Evolutionary conservation across 1,140 invertebrate species (phyloP).

Genomic region (Cotesia chilonis): DNA sequence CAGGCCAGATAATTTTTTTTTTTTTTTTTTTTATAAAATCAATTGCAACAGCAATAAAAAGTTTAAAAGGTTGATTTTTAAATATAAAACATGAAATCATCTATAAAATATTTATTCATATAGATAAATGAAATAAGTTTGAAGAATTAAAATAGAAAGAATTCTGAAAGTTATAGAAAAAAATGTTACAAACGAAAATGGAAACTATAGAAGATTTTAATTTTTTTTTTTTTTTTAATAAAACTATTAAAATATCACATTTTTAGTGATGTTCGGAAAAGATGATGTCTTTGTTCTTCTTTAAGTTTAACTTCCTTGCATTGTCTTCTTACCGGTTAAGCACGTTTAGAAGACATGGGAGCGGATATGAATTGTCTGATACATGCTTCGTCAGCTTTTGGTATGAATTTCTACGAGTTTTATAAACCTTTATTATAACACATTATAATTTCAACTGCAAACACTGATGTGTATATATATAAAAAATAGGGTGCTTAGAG

Average conservation of each 20-base stretch:
- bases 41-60: too few relatives aligned
- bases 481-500: too few relatives aligned
- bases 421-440: slow-evolving; percentile 7
- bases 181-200: too few relatives aligned
- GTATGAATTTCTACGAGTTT: slow-evolving; percentile 36
- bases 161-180: too few relatives aligned
- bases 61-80: too few relatives aligned
- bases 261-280: slow-evolving; percentile 48
- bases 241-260: slow-evolving; percentile 10
- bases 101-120: too few relatives aligned
- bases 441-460: background rate
- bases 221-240: background rate
- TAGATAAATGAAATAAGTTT: too few relatives aligned
- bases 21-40: too few relatives aligned
- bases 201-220: too few relatives aligned
- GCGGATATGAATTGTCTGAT: slow-evolving; percentile 44
- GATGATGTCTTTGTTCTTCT: slow-evolving; percentile 42
- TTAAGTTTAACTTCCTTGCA: slow-evolving; percentile 45
- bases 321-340: slow-evolving; percentile 50
- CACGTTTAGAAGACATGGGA: slow-evolving; percentile 51
- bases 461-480: background rate
- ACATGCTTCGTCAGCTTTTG: slow-evolving; percentile 47
- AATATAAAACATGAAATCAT: too few relatives aligned
- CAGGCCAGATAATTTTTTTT: too few relatives aligned
- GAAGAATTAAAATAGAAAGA: too few relatives aligned